Evolutionary conservation across 1,140 invertebrate species (phyloP), one percentile per base, ranked within the genome.

Genomic region (Nebria ingens): DNA sequence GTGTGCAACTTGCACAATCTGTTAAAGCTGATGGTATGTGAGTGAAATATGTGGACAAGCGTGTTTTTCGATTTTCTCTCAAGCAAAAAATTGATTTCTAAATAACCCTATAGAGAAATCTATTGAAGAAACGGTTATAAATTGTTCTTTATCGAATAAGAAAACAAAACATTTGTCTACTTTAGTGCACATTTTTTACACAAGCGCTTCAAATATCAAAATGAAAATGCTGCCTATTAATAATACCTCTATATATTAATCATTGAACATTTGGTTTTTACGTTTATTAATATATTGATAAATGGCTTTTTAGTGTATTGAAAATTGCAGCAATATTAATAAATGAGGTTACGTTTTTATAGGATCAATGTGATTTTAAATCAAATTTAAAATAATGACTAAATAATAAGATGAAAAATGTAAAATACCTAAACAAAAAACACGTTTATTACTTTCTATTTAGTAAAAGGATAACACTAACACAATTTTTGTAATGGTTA

Each of bases 401-500:
- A 9, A 34, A 34, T 34, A 9, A 9, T 34, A 6, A n/a, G 6
- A 9, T 9, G 25, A 34, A 9, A n/a, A 6, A n/a, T 34, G 25
- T 17, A 4, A 45, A 45, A 45, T 12, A 45, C 15, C 9, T 17
- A 12, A 12, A 45, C 6, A 17, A 45, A 9, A 11, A 11, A 17
- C 17, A 45, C 13, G 15, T 17, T 45, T 12, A 4, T 17, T 45
- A 45, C 40, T 45, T 6, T 11, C 40, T 34, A 45, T 4, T 17
- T 45, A 12, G 40, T 45, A 45, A 45, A 45, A 45, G 40, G 40
- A 17, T 45, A 11, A 45, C 15, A 45, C 40, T 45, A 45, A 45
- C 40, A 45, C 40, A 17, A 45, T 12, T 45, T 17, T 45, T 12
- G 40, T 4, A 45, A 17, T 17, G 40, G 17, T 45, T 45, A 11